These are phyloP conservation scores for Pomatorhinus ruficollis DNA, from an alignment of 2,113 vertebrate genomes.

Conservation along the genomic window DNA sequence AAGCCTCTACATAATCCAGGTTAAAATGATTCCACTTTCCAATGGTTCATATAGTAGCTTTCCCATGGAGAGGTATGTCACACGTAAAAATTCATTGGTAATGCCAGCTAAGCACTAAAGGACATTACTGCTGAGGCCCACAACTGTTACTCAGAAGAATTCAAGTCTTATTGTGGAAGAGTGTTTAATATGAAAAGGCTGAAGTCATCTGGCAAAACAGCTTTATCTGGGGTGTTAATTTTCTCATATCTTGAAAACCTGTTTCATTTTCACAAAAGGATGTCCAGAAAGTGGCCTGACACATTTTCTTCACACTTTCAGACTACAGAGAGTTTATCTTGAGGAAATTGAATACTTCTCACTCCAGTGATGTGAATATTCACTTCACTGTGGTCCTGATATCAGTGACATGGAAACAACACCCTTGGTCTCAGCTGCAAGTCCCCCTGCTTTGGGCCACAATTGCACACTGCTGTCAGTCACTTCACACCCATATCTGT, in stretches of 20 bases:
- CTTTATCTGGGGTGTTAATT: neutral
- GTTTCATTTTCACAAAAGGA: slow-evolving; percentile 21
- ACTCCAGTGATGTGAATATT: neutral
- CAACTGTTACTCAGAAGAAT: neutral
- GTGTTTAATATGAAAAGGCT: neutral
- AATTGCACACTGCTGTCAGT: neutral
- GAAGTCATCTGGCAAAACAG: neutral
- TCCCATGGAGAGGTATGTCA: neutral
- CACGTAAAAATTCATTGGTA: neutral
- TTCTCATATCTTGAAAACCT: neutral
- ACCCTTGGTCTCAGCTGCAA: neutral
- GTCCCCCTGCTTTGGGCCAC: neutral
- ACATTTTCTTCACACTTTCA: slow-evolving; percentile 6
- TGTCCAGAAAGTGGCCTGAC: neutral
- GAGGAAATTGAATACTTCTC: neutral
- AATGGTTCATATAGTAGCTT: neutral
- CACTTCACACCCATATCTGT: neutral
- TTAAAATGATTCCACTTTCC: neutral
- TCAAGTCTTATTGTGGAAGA: neutral
- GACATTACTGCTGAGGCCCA: neutral
- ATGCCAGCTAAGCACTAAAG: neutral
- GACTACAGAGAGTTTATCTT: neutral
- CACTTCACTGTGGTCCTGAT: neutral
- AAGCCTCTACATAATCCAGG: neutral
- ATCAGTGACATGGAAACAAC: neutral